phyloP scores from a whole-genome alignment of 2,888 invertebrate species.

The Phasia obesa region DNA sequence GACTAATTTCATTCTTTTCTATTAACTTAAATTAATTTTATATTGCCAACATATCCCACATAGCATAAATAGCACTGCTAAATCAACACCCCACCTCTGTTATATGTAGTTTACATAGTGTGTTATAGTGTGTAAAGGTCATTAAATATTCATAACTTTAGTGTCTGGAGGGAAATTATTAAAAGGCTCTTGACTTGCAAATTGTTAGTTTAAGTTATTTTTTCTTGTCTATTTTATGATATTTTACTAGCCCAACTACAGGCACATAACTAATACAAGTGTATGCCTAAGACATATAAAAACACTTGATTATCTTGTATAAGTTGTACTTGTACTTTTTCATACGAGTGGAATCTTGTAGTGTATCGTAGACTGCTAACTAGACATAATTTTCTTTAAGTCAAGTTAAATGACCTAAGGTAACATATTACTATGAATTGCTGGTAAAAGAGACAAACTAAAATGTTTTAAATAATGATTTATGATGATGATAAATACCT shows the following conservation, averaged over 20 bases:
- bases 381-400: slow-evolving; percentile 60
- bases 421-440: slow-evolving; percentile 44
- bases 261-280: neutral
- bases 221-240: slow-evolving; percentile 36
- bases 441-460: slow-evolving; percentile 27
- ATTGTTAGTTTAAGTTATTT: slow-evolving; percentile 52
- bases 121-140: slow-evolving; percentile 61
- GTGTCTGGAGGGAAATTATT: slow-evolving; percentile 67
- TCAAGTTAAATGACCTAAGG: slow-evolving; percentile 67
- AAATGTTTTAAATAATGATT: slow-evolving; percentile 62
- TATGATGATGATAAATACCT: slow-evolving; percentile 61
- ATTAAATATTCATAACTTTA: slow-evolving; percentile 69
- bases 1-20: too few species aligned
- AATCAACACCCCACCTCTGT: neutral
- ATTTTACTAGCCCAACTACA: slow-evolving; percentile 15
- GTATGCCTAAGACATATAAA: neutral
- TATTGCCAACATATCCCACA: too few species aligned
- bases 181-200: slow-evolving; percentile 69
- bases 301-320: neutral
- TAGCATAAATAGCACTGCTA: neutral
- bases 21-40: too few species aligned
- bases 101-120: too few species aligned
- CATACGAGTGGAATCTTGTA: neutral
- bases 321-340: slow-evolving; percentile 1
- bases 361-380: slow-evolving; percentile 46